Conservation (phyloP, 2,888 invertebrate species). For the Caenorhabditis sinica region DNA sequence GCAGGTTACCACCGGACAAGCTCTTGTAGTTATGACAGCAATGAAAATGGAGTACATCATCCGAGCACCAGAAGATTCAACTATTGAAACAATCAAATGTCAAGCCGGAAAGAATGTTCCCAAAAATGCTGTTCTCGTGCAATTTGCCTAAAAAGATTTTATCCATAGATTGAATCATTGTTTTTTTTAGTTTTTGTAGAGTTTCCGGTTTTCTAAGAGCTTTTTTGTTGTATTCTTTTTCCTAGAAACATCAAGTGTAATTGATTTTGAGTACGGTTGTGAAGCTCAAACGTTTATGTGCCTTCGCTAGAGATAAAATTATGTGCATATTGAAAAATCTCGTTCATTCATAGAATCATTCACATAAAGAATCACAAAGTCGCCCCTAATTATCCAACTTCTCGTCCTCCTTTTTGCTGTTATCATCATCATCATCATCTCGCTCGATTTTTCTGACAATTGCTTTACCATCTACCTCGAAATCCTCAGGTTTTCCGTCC, state of each 20-base stretch:
- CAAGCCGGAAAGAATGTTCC: conserved; percentile 79
- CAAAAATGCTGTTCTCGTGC: conserved; percentile 79
- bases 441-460: not conserved
- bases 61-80: conserved; percentile 84
- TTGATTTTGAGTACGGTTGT: conserved; percentile 50
- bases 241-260: conserved; percentile 26
- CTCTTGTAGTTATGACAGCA: conserved; percentile 94
- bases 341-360: not conserved
- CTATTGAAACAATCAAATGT: conserved; percentile 76
- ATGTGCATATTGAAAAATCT: conserved; percentile 14
- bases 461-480: not conserved
- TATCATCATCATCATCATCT: not conserved
- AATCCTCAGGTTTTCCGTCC: not conserved
- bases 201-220: conserved; percentile 21
- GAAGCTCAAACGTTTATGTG: conserved; percentile 35
- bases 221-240: conserved; percentile 12
- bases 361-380: no score
- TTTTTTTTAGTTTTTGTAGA: conserved; percentile 12
- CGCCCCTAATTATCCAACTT: no score
- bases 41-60: conserved; percentile 99
- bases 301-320: conserved; percentile 38
- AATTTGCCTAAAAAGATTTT: conserved; percentile 68
- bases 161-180: not conserved
- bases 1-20: conserved; percentile 87
- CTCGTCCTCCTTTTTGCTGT: no score